A percentile compares a stretch with the other conserved stretches of the same genome.
Conservation (phyloP, 2,113 vertebrate species). For the Ochotona princeps region DNA sequence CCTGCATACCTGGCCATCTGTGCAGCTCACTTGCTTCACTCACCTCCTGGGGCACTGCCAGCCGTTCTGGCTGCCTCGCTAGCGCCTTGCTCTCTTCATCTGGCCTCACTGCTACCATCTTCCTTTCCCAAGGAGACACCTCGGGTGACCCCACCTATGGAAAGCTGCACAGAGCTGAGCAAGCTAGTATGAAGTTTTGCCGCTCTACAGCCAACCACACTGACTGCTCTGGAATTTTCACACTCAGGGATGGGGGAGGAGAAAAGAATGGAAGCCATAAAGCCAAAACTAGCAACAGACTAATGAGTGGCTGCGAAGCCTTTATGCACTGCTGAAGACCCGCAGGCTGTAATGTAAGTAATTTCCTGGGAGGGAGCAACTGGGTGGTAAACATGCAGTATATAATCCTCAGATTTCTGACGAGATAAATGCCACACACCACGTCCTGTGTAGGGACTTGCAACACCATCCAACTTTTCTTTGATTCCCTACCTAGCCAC, state of each 20-base stretch:
- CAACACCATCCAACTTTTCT: neutral
- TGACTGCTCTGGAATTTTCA: slow-evolving; percentile 26
- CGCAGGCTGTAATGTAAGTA: neutral
- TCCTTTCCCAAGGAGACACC: slow-evolving; percentile 24
- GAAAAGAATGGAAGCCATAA: neutral
- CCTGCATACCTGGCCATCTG: neutral
- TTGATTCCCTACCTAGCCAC: neutral
- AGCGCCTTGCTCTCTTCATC: neutral
- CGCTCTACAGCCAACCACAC: neutral
- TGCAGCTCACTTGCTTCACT: neutral
- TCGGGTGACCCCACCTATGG: neutral
- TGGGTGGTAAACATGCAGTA: neutral
- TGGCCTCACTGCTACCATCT: neutral
- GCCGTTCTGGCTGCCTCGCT: too few species aligned
- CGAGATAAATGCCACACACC: neutral
- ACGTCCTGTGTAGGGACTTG: slow-evolving; percentile 15
- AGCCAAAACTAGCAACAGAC: neutral
- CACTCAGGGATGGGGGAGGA: neutral
- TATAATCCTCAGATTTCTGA: slow-evolving; percentile 28
- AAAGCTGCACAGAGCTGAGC: neutral
- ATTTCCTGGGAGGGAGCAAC: slow-evolving; percentile 34
- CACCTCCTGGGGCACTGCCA: too few species aligned
- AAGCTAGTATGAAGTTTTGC: neutral
- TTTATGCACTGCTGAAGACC: neutral
- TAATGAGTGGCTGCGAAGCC: neutral